Evolutionary conservation across 2,113 vertebrate genomes (phyloP).

Genomic region (Tiliqua scincoides): DNA sequence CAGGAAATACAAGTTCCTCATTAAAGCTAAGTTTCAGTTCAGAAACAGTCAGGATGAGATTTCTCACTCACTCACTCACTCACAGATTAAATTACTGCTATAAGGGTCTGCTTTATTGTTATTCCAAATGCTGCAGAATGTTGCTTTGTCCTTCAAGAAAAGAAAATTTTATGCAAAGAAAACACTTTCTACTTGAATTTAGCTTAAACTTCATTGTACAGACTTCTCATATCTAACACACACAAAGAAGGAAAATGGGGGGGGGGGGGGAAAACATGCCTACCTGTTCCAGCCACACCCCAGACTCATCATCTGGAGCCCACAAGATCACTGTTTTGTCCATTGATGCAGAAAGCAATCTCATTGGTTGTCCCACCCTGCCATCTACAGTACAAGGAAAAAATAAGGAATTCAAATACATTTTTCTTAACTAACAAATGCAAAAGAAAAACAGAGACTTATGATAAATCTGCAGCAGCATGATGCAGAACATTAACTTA

Average conservation of each 20-base stretch:
- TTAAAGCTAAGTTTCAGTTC: neutral
- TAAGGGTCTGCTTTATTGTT: neutral
- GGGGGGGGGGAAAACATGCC: constrained; percentile 44
- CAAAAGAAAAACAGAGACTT: neutral
- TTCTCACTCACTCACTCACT: too few species aligned
- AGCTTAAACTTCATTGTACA: neutral
- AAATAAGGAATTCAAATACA: neutral
- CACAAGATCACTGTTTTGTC: constrained; percentile 98
- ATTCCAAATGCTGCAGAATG: neutral
- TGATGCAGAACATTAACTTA: neutral
- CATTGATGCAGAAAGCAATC: constrained; percentile 93
- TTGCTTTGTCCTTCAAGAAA: neutral
- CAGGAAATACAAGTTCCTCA: neutral
- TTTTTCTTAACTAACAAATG: neutral
- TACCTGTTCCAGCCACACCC: constrained; percentile 95
- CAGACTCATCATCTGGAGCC: constrained; percentile 93
- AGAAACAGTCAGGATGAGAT: neutral
- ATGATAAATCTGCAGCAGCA: accelerated
- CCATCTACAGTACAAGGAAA: constrained; percentile 82
- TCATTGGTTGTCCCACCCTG: constrained; percentile 84
- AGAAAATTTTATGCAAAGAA: neutral
- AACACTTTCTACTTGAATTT: neutral
- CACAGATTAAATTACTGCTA: too few species aligned
- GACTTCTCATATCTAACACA: neutral
- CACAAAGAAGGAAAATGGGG: neutral